These are phyloP conservation scores for Bombus turneri DNA, from an alignment of 1,140 invertebrate genomes.

Conservation along the genomic window DNA sequence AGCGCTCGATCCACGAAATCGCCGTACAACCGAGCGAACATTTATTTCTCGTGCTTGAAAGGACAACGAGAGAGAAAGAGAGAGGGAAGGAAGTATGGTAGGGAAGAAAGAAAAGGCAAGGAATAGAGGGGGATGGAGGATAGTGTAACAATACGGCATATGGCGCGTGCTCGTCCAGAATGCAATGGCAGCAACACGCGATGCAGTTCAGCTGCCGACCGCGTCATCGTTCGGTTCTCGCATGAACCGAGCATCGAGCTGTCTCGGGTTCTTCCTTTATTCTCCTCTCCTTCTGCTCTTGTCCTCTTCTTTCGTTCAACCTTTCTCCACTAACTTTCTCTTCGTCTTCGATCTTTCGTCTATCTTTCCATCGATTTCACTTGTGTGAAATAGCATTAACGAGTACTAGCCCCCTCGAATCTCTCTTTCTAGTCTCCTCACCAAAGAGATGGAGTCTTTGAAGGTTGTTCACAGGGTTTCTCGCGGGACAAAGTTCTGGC, in stretches of 20 bases:
- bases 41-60: conserved; percentile 62
- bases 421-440: too few species aligned
- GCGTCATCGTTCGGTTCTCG: conserved; percentile 63
- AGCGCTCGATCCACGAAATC: conserved; percentile 58
- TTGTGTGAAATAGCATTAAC: too few species aligned
- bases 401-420: too few species aligned
- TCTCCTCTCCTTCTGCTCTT: too few species aligned
- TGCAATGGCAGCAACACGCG: conserved; percentile 69
- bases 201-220: conserved; percentile 69
- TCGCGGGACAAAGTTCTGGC: conserved; percentile 47
- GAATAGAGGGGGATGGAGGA: conserved; percentile 58
- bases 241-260: conserved; percentile 47
- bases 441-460: background rate
- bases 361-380: background rate
- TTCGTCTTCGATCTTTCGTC: background rate
- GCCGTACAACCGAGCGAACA: conserved; percentile 55
- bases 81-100: conserved; percentile 27
- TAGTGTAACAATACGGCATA: conserved; percentile 72
- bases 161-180: conserved; percentile 76
- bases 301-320: background rate
- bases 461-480: background rate
- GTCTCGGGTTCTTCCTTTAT: too few species aligned
- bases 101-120: conserved; percentile 42
- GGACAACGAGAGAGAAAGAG: conserved; percentile 1
- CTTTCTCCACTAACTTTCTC: too few species aligned